A percentile compares a stretch with the other conserved stretches of the same genome.
Conservation (phyloP, 2,888 invertebrate genomes). For the Plagiodera versicolora region DNA sequence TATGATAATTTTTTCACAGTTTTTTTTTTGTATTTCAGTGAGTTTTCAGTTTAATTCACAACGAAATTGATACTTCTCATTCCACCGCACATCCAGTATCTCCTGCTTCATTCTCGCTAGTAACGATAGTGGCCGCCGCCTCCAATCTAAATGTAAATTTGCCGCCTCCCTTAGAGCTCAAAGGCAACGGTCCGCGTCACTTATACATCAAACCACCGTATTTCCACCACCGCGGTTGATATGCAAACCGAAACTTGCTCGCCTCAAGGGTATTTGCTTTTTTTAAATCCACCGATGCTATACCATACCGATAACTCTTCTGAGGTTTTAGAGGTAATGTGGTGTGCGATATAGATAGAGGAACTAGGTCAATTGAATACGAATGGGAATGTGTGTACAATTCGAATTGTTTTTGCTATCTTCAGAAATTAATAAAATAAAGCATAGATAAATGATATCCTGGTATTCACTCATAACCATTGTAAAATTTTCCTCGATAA, state of each 20-base stretch:
- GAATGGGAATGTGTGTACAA: no score
- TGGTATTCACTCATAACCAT: no score
- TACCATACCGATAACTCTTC: background rate
- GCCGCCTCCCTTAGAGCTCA: slow-evolving; percentile 12
- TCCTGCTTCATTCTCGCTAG: no score
- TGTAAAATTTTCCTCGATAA: no score
- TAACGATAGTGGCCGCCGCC: slow-evolving; percentile 12
- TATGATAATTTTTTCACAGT: no score
- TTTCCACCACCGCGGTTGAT: slow-evolving; percentile 21
- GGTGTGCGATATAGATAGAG: background rate
- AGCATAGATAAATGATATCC: no score
- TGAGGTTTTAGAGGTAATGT: background rate
- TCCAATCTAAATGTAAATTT: slow-evolving; percentile 31
- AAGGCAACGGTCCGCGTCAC: slow-evolving; percentile 27
- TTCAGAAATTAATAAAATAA: no score
- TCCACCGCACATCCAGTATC: background rate
- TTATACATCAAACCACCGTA: slow-evolving; percentile 30
- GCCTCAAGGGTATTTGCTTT: background rate
- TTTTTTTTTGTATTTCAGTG: no score
- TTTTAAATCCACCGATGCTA: background rate
- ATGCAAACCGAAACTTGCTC: slow-evolving; percentile 15
- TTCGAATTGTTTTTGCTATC: no score
- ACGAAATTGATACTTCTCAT: background rate
- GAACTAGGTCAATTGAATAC: background rate
- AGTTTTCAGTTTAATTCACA: no score